Conservation (phyloP, 2,797 vertebrate species). For the Oryzias dopingdopingensis region DNA sequence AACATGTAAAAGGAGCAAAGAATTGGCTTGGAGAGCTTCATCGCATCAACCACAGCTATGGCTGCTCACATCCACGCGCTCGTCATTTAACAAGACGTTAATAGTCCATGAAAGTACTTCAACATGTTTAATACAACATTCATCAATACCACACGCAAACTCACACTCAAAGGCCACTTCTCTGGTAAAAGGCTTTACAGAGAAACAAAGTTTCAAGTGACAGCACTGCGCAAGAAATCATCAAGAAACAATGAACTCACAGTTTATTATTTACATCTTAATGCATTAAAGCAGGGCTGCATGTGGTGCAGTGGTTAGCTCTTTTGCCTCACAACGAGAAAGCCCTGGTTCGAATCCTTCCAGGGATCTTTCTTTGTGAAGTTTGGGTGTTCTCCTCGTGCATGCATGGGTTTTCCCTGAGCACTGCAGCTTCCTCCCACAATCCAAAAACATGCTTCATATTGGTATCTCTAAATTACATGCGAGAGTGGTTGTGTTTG, state of each 20-base stretch:
- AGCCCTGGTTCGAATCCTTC: too few relatives aligned
- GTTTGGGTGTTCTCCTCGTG: too few relatives aligned
- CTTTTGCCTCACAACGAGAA: too few relatives aligned
- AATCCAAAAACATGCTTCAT: too few relatives aligned
- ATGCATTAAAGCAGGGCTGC: not conserved
- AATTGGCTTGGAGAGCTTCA: constrained; percentile 21
- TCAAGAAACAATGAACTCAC: constrained; percentile 2
- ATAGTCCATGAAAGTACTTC: constrained; percentile 59
- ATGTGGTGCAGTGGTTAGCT: too few relatives aligned
- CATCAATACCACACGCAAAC: constrained; percentile 37
- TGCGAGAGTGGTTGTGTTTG: too few relatives aligned
- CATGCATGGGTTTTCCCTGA: too few relatives aligned
- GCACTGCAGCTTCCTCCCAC: too few relatives aligned
- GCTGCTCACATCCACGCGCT: constrained; percentile 49
- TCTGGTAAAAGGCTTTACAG: constrained; percentile 29
- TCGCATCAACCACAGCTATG: constrained; percentile 52
- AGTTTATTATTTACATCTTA: not conserved
- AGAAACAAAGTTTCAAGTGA: constrained; percentile 23
- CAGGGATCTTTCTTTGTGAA: too few relatives aligned
- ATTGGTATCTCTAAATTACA: too few relatives aligned
- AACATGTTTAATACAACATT: constrained; percentile 48
- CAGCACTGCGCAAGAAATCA: constrained; percentile 9
- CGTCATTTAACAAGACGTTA: constrained; percentile 53
- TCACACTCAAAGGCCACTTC: constrained; percentile 7
- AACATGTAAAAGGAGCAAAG: not conserved